These are phyloP conservation scores for Sarcophaga peregrina DNA, from an alignment of 1,140 invertebrate species.

Conservation along the genomic window DNA sequence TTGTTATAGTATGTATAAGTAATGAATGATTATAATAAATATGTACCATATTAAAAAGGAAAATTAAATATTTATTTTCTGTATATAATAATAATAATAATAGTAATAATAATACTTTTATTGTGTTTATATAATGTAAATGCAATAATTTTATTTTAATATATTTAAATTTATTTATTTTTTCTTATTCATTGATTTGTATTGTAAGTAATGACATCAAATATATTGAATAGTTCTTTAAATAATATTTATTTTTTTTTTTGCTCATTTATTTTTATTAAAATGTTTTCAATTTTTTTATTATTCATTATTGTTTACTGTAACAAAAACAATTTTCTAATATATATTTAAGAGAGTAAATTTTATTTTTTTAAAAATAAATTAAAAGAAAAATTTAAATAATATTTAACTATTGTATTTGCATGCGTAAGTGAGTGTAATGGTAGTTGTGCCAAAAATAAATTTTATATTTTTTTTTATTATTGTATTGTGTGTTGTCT, in stretches of 20 bases:
- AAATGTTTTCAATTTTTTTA: no score
- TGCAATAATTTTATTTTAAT: not conserved
- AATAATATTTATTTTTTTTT: no score
- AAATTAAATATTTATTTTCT: constrained; percentile 11
- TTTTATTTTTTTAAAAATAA: not conserved
- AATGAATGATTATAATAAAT: no score
- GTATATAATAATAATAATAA: not conserved
- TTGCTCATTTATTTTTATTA: no score
- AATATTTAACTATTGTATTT: not conserved
- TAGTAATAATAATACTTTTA: constrained; percentile 11
- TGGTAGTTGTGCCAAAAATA: not conserved
- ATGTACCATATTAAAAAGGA: not conserved
- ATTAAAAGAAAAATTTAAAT: no score
- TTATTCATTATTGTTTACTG: no score
- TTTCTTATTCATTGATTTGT: no score
- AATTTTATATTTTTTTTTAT: not conserved
- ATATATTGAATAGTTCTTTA: no score
- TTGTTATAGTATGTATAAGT: no score
- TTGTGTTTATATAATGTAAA: constrained; percentile 3
- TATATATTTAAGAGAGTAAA: not conserved
- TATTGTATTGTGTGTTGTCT: not conserved
- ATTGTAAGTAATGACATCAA: no score
- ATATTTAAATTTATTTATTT: not conserved
- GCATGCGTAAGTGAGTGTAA: not conserved
- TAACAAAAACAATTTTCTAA: no score